Percentiles rank a stretch among this genome's conserved stretches.
phyloP scores from a whole-genome alignment of 1,140 invertebrate genomes.

The Ruditapes philippinarum region DNA sequence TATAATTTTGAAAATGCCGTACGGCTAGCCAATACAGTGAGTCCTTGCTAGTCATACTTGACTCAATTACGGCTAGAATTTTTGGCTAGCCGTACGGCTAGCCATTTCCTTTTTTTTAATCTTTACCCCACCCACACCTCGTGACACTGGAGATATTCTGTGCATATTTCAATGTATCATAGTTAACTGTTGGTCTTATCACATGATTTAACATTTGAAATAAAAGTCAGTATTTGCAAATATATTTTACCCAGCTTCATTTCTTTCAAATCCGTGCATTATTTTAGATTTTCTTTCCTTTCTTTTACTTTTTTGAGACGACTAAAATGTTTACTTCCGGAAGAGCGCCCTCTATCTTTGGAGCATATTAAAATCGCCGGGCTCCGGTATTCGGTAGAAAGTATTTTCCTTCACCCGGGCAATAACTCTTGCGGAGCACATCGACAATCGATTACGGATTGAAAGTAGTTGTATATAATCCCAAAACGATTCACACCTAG shows the following conservation, averaged over 20 bases:
- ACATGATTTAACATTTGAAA: background rate
- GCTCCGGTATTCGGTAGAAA: too few relatives aligned
- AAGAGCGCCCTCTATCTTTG: background rate
- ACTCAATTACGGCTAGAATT: background rate
- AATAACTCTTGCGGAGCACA: too few relatives aligned
- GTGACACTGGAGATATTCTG: background rate
- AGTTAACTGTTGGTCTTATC: background rate
- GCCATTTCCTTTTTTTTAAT: background rate
- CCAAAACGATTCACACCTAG: too few relatives aligned
- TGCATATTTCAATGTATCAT: background rate
- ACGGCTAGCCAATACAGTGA: background rate
- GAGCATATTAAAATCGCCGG: too few relatives aligned
- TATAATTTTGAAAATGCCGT: too few relatives aligned
- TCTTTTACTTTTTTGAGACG: background rate
- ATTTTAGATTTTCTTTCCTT: background rate
- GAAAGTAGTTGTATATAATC: too few relatives aligned
- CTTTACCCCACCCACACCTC: background rate
- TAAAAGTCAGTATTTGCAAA: background rate
- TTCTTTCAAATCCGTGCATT: conserved; percentile 63
- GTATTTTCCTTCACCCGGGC: too few relatives aligned
- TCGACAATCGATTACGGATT: too few relatives aligned
- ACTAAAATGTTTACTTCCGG: background rate
- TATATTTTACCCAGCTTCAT: conserved; percentile 64
- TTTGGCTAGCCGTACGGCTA: too few relatives aligned
- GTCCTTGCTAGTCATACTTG: background rate